phyloP scores from a whole-genome alignment of 2,113 vertebrate species.

The Zosterops hypoxanthus region DNA sequence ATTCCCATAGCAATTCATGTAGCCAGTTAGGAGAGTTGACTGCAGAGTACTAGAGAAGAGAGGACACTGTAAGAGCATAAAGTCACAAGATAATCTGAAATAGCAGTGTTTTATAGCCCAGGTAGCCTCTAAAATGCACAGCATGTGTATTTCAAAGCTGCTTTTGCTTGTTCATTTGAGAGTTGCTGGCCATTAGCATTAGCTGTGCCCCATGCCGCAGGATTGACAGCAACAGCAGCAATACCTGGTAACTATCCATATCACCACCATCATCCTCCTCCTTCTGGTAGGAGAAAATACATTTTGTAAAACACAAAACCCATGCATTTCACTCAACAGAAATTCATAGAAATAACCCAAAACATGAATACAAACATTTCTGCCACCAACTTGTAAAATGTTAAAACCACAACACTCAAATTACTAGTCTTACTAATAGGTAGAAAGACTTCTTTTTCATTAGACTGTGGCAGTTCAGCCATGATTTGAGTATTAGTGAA shows the following conservation, averaged over 20 bases:
- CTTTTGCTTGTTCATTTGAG: slow-evolving; percentile 38
- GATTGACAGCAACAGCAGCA: slow-evolving; percentile 79
- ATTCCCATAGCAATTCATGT: not conserved
- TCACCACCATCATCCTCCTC: slow-evolving; percentile 90
- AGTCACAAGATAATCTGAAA: slow-evolving; percentile 38
- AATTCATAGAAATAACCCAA: slow-evolving; percentile 38
- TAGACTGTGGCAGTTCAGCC: not conserved
- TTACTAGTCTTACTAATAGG: not conserved
- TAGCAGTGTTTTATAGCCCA: slow-evolving; percentile 46
- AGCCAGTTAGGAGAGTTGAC: slow-evolving; percentile 57
- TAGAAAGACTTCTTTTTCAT: not conserved
- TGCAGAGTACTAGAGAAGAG: slow-evolving; percentile 13
- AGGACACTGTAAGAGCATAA: not conserved
- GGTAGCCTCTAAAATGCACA: slow-evolving; percentile 52
- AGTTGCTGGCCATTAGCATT: slow-evolving; percentile 76
- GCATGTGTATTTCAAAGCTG: slow-evolving; percentile 22
- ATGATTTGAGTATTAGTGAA: not conserved
- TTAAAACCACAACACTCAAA: not conserved
- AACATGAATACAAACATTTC: not conserved
- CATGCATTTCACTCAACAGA: slow-evolving; percentile 71
- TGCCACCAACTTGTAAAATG: not conserved
- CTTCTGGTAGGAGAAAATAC: slow-evolving; percentile 95
- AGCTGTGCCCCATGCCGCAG: slow-evolving; percentile 88
- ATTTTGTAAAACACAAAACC: slow-evolving; percentile 81
- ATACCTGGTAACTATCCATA: slow-evolving; percentile 99